phyloP scores from a whole-genome alignment of 1,140 invertebrate species.

The Patella vulgata region DNA sequence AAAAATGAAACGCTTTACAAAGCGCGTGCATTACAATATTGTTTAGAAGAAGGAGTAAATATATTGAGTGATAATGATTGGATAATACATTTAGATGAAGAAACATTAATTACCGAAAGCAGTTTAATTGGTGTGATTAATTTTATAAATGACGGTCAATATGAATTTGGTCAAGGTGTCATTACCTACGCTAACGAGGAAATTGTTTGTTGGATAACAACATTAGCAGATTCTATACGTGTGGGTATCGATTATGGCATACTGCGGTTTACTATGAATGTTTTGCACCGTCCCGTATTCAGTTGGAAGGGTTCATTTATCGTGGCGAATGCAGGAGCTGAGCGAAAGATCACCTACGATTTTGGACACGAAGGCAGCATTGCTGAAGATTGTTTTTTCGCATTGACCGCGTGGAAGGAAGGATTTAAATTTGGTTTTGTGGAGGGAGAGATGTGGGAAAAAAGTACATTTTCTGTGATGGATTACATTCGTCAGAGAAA shows the following conservation, averaged over 20 bases:
- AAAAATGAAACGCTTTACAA: conserved; percentile 94
- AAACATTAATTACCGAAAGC: conserved; percentile 94
- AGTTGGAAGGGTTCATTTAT: conserved; percentile 85
- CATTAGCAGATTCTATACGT: conserved; percentile 93
- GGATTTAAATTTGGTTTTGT: conserved; percentile 69
- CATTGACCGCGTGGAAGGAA: conserved; percentile 80
- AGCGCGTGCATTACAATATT: conserved; percentile 94
- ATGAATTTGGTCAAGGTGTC: conserved; percentile 96
- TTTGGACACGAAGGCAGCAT: conserved; percentile 95
- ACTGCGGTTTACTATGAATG: conserved; percentile 88
- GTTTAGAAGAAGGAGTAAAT: conserved; percentile 89
- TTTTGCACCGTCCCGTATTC: conserved; percentile 95
- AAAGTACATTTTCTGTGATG: conserved; percentile 93
- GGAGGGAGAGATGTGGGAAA: conserved; percentile 93
- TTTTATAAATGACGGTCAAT: conserved; percentile 88
- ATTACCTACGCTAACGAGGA: conserved; percentile 98
- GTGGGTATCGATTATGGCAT: conserved; percentile 94
- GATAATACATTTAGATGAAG: conserved; percentile 98
- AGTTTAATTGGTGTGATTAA: conserved; percentile 89
- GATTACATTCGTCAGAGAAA: conserved; percentile 97
- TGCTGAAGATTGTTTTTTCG: conserved; percentile 98
- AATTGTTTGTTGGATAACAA: conserved; percentile 96
- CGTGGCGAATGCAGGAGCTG: conserved; percentile 81
- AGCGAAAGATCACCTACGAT: conserved; percentile 91
- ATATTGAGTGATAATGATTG: conserved; percentile 90